Conservation (phyloP, 2,113 vertebrate species). For the Cercopithecus mona region DNA sequence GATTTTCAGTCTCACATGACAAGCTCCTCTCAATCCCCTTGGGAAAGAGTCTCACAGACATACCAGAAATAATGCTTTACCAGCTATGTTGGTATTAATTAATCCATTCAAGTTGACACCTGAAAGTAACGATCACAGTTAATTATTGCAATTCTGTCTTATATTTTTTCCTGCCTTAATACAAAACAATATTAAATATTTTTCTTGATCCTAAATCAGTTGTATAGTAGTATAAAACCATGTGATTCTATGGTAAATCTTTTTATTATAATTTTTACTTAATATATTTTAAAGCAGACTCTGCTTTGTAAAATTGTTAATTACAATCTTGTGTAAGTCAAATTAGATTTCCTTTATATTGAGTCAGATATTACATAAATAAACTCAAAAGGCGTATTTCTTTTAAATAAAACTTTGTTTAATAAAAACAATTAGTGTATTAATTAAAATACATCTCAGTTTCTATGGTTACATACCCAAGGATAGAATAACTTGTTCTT, state of each 20-base stretch:
- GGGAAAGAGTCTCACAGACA: background rate
- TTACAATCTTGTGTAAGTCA: background rate
- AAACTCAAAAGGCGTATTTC: background rate
- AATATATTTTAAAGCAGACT: background rate
- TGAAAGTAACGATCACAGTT: background rate
- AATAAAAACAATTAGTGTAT: background rate
- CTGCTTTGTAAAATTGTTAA: background rate
- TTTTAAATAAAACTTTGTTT: background rate
- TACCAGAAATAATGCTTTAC: background rate
- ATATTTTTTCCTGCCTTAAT: background rate
- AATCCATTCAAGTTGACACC: background rate
- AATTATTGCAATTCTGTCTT: background rate
- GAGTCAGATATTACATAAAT: background rate
- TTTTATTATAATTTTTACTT: background rate
- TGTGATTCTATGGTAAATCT: background rate
- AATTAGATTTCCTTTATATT: background rate
- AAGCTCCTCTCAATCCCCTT: too few species aligned
- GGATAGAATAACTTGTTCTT: background rate
- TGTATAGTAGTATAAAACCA: background rate
- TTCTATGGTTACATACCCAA: background rate
- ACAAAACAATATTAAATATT: background rate
- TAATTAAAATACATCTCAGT: background rate
- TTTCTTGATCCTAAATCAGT: background rate
- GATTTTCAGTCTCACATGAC: background rate
- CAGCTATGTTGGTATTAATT: background rate